Evolutionary conservation across 2,888 invertebrate genomes (phyloP).

Genomic region (Lycophotia porphyrea): DNA sequence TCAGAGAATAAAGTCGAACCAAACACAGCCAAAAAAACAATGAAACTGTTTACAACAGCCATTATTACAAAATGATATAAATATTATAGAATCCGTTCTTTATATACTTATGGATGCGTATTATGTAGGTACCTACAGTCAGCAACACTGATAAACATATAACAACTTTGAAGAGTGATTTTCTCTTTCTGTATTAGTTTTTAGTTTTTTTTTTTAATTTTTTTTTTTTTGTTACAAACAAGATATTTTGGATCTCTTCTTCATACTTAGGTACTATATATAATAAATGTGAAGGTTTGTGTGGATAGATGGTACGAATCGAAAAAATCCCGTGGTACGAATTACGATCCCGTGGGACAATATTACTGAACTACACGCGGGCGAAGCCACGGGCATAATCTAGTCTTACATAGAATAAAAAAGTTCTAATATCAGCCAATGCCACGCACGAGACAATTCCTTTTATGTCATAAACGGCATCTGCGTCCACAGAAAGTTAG

Average conservation of each 20-base stretch:
- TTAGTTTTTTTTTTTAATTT: too few relatives aligned
- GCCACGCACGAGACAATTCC: too few relatives aligned
- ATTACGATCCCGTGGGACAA: not conserved
- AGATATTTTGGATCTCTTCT: not conserved
- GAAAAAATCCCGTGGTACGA: not conserved
- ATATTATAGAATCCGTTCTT: not conserved
- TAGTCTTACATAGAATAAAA: not conserved
- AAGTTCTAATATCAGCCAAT: not conserved
- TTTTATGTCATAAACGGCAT: not conserved
- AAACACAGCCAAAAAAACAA: constrained; percentile 20
- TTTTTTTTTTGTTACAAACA: too few relatives aligned
- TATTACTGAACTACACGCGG: too few relatives aligned
- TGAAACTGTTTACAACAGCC: constrained; percentile 8
- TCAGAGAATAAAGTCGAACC: constrained; percentile 6
- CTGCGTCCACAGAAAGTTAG: too few relatives aligned
- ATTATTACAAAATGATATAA: constrained; percentile 16
- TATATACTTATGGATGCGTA: not conserved
- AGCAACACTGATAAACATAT: not conserved
- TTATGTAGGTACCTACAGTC: not conserved
- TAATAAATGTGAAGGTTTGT: not conserved
- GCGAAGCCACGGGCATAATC: not conserved
- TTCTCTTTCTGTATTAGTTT: not conserved
- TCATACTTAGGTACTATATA: not conserved
- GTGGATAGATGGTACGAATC: not conserved
- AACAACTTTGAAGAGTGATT: not conserved